Percentiles rank a stretch among this genome's conserved stretches.
Conservation (phyloP, 1,140 invertebrate species). For the Danaus plexippus region DNA sequence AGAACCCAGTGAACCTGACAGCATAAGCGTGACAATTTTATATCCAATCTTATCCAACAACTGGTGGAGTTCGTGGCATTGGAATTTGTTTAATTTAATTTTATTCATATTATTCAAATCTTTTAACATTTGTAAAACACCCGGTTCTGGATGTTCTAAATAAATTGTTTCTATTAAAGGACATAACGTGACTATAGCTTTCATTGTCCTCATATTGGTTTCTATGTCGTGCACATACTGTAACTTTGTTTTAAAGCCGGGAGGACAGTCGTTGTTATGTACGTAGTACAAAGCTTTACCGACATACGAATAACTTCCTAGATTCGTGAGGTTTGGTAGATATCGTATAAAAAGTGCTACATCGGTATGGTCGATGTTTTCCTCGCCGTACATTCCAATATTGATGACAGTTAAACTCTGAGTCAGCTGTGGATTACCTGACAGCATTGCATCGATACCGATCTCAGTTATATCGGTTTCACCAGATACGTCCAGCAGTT, state of each 20-base stretch:
- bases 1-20: conserved; percentile 72
- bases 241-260: conserved; percentile 72
- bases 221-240: conserved; percentile 76
- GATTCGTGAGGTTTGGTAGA: conserved; percentile 74
- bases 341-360: conserved; percentile 73
- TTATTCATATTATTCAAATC: conserved; percentile 68
- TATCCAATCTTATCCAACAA: conserved; percentile 72
- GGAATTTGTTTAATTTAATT: conserved; percentile 76
- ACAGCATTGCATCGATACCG: conserved; percentile 71
- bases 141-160: conserved; percentile 73
- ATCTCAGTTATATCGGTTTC: conserved; percentile 76
- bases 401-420: conserved; percentile 74
- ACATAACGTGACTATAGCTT: conserved; percentile 73
- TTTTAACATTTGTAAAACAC: conserved; percentile 69
- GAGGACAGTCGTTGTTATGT: conserved; percentile 67
- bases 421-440: conserved; percentile 63
- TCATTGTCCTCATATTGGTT: conserved; percentile 72
- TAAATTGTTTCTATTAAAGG: conserved; percentile 75
- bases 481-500: conserved; percentile 76
- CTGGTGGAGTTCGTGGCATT: conserved; percentile 73
- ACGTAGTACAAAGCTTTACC: conserved; percentile 73
- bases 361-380: conserved; percentile 75
- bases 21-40: conserved; percentile 74
- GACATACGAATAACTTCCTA: conserved; percentile 77
- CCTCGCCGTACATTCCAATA: conserved; percentile 77